Evolutionary conservation across 2,113 vertebrate species (phyloP), one percentile per base, ranked within the genome.

Genomic region (Atractosteus spatula): DNA sequence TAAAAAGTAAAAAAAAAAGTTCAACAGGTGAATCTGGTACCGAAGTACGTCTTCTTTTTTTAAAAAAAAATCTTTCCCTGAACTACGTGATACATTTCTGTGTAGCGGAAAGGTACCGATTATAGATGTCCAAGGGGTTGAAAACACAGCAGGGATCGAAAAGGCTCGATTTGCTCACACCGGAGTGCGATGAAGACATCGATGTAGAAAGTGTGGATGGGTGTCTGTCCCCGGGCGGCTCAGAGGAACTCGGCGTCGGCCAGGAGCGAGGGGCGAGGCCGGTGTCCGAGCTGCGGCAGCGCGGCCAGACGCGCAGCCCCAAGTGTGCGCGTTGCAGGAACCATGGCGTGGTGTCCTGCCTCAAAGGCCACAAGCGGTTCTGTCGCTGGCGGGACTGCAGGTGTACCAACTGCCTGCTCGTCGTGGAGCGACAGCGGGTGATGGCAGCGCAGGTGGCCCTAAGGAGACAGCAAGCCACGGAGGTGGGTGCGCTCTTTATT

Each of bases 371-470:
- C 89, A 92, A 92, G 71, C 89, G 91, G 74, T 83, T 91, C 78
- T 93, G 92, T 79, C 89, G 92, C 81, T 93, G 92, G 92, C 83
- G 90, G 76, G 91, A 93, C 83, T 93, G 92, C 44, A 86, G 80
- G 71, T 93, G 91, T 55, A 86, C 88, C 54, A 91, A 90, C 84
- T 93, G 92, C 79, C 79, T 90, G 79, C 88, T 93, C 76, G 90
- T 93, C 75, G 86, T 91, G 75, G 91, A 93, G 86, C 81, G 92
- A 68, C 92, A 93, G 81, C 85, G 92, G 62, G 91, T 93, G 74
- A 93, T 92, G 92, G 92, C 92, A 0, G 92, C 92, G 14, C 92
- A 93, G 75, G 92, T 93, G 56, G 92, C 92, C n/a, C 87, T 93
- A 47, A 82, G 92, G 81, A 84, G 92, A 79, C 91, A 91, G 71